Evolutionary conservation across 2,113 vertebrate genomes (phyloP), one percentile per base, ranked within the genome.

Genomic region (Pholis gunnellus): DNA sequence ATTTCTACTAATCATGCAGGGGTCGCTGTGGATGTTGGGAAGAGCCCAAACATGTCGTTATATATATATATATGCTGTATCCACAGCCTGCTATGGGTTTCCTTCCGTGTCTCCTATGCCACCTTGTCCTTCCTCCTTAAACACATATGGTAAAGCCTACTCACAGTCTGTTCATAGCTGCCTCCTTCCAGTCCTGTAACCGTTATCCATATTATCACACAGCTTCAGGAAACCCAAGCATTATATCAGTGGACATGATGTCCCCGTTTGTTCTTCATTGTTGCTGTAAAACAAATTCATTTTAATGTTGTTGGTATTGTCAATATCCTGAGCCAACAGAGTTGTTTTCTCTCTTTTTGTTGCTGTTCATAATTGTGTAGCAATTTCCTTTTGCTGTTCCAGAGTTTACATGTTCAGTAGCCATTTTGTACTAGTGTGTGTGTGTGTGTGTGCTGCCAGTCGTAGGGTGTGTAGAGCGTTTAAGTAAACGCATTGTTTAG

Each of bases 21-120:
- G 70, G 60, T 79, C 27, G 42, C 20, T 80, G 72, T 81, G 71
- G 77, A 56, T 75, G 68, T 73, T 50, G 17, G 15, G 31, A 72
- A 42, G 15, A 80, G 46, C 57, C 18, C 70, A 72, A 67, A 70
- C 17, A 9, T 72, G 52, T 68, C 76, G 82, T 79, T 85, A 54
- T 77, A 73, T 52, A 72, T 65, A 68, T 85, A 54, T 77, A 73
- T 52, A 72, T 65, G 71, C 36, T 44, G 69, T 72, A 17, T 76
- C 40, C 59, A 64, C 88, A 82, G 54, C 76, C 83, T 85, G 60
- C 82, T 64, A 80, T 89, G 69, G 85, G 87, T 92, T 92, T 93
- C 91, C 88, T 91, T 94, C 92, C 88, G 80, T 87, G 84, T 85
- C 82, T 91, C 75, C 85, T 74, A 46, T 76, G 56, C 79, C 86